phyloP scores from a whole-genome alignment of 2,888 invertebrate genomes.

The Cenopis cana region DNA sequence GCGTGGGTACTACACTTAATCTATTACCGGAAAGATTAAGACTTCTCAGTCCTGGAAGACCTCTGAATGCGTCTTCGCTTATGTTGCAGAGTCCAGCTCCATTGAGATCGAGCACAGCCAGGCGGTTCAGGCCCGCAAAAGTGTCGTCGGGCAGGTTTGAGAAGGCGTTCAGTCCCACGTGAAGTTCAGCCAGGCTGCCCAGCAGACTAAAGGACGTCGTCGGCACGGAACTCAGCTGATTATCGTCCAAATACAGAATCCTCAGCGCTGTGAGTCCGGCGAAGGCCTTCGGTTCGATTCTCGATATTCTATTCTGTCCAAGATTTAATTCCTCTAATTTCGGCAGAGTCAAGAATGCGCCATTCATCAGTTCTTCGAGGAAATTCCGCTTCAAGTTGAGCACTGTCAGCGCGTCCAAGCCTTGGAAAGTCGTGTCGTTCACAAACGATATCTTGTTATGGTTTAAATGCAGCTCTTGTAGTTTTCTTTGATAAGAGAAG shows the following conservation, averaged over 20 bases:
- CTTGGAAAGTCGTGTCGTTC: slow-evolving; percentile 91
- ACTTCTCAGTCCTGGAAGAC: slow-evolving; percentile 90
- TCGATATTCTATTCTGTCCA: slow-evolving; percentile 93
- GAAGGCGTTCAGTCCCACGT: slow-evolving; percentile 93
- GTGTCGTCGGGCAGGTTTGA: slow-evolving; percentile 90
- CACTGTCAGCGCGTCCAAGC: slow-evolving; percentile 91
- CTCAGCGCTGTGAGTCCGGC: slow-evolving; percentile 90
- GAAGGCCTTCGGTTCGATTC: slow-evolving; percentile 91
- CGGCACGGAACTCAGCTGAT: slow-evolving; percentile 91
- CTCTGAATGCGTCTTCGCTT: slow-evolving; percentile 90
- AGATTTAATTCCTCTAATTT: slow-evolving; percentile 94
- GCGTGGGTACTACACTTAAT: slow-evolving; percentile 90
- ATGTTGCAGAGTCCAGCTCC: slow-evolving; percentile 93
- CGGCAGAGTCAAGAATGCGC: slow-evolving; percentile 89
- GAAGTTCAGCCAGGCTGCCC: slow-evolving; percentile 92
- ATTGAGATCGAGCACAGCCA: slow-evolving; percentile 91
- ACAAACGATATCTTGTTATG: slow-evolving; percentile 94
- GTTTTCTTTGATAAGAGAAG: slow-evolving; percentile 91
- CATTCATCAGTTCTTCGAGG: slow-evolving; percentile 90
- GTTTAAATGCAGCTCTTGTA: slow-evolving; percentile 93
- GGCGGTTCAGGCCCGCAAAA: slow-evolving; percentile 90
- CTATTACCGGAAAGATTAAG: slow-evolving; percentile 93
- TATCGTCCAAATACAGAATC: slow-evolving; percentile 93
- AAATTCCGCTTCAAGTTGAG: slow-evolving; percentile 93
- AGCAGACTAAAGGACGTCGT: slow-evolving; percentile 89